Percentiles rank a stretch among this genome's conserved stretches.
Conservation (phyloP, 2,797 vertebrate genomes). For the Setipinna tenuifilis region DNA sequence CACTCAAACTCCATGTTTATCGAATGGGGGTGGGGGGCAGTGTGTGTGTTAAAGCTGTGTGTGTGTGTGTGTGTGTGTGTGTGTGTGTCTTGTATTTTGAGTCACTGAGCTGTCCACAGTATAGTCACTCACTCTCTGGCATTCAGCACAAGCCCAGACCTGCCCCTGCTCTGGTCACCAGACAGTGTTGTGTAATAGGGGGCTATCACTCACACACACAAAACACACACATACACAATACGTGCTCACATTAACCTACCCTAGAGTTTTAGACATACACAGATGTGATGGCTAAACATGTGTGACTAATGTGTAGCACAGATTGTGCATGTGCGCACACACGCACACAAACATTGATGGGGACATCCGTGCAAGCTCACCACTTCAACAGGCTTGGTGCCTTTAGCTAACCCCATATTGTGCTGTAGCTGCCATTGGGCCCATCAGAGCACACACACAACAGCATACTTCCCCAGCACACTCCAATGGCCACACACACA, state of each 20-base stretch:
- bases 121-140: not conserved
- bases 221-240: not conserved
- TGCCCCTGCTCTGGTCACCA: no score
- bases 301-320: not conserved
- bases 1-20: no score
- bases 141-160: slow-evolving; percentile 35
- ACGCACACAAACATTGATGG: not conserved
- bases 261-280: not conserved
- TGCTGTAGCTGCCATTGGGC: not conserved
- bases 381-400: not conserved
- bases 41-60: not conserved
- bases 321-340: not conserved
- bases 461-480: not conserved
- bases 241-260: not conserved
- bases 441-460: not conserved
- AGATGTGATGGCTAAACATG: not conserved
- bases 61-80: slow-evolving; percentile 10
- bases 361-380: not conserved
- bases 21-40: no score
- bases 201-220: no score
- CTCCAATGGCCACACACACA: not conserved
- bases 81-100: not conserved
- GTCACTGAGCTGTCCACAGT: slow-evolving; percentile 4
- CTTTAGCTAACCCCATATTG: not conserved
- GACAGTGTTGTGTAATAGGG: no score